Conservation (phyloP, 2,888 invertebrate genomes). For the Chloroclystis v-ata region DNA sequence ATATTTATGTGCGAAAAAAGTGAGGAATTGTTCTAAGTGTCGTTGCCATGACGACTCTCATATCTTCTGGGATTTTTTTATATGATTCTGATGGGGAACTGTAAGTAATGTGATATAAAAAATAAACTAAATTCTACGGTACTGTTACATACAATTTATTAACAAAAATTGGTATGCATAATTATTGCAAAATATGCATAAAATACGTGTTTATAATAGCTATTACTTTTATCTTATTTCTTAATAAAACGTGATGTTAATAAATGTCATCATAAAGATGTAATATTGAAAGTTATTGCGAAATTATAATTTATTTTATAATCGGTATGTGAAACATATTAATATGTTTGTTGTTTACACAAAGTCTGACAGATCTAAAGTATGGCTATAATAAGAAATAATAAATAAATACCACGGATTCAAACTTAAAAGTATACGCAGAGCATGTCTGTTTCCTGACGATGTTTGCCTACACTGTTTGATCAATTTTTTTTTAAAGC, state of each 20-base stretch:
- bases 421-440: too few species aligned
- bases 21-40: conserved; percentile 41
- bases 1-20: conserved; percentile 30
- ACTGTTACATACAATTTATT: too few species aligned
- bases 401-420: too few species aligned
- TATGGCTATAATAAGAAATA: conserved; percentile 9
- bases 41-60: conserved; percentile 57
- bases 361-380: conserved; percentile 19
- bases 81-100: conserved; percentile 69
- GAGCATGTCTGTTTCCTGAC: too few species aligned
- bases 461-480: too few species aligned
- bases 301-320: conserved; percentile 22
- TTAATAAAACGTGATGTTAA: conserved; percentile 20
- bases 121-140: not conserved
- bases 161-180: too few species aligned
- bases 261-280: conserved; percentile 22
- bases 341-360: conserved; percentile 29
- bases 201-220: not conserved
- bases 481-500: too few species aligned
- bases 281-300: conserved; percentile 22
- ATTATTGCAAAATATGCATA: too few species aligned
- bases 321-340: conserved; percentile 30
- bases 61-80: conserved; percentile 52
- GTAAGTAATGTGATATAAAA: conserved; percentile 44
- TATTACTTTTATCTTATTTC: not conserved